phyloP scores from a whole-genome alignment of 2,888 invertebrate genomes.

The Drosophila atripex region DNA sequence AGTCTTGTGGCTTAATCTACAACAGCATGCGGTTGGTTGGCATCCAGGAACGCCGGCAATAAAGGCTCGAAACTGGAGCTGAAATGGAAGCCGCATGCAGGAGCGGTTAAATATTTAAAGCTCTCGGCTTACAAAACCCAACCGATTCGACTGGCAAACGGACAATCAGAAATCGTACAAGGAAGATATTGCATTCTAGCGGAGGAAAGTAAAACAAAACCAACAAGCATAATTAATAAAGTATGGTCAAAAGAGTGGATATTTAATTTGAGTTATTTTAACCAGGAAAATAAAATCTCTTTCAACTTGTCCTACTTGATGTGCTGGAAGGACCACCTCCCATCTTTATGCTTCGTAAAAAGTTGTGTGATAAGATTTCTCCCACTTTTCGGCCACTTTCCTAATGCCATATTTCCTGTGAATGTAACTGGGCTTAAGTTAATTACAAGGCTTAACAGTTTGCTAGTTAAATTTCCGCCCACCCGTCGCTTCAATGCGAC shows the following conservation, averaged over 20 bases:
- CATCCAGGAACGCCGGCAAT: slow-evolving; percentile 39
- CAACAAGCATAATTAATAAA: background rate
- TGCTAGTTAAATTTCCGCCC: slow-evolving; percentile 28
- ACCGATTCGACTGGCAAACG: slow-evolving; percentile 13
- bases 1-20: slow-evolving; percentile 59
- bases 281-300: background rate
- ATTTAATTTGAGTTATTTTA: background rate
- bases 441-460: slow-evolving; percentile 59
- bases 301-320: background rate
- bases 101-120: slow-evolving; percentile 40
- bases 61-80: slow-evolving; percentile 27
- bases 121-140: slow-evolving; percentile 16
- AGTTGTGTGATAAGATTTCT: slow-evolving; percentile 27
- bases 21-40: slow-evolving; percentile 50
- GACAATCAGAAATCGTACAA: background rate
- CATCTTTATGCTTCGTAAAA: slow-evolving; percentile 3
- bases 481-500: slow-evolving; percentile 7
- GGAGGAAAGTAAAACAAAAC: background rate
- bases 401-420: slow-evolving; percentile 23
- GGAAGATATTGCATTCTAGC: background rate
- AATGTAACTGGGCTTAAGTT: slow-evolving; percentile 48
- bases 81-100: slow-evolving; percentile 31
- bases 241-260: background rate
- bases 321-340: too few relatives aligned
- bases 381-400: slow-evolving; percentile 21